Conservation (phyloP, 2,888 invertebrate genomes). For the Carterocephalus palaemon region DNA sequence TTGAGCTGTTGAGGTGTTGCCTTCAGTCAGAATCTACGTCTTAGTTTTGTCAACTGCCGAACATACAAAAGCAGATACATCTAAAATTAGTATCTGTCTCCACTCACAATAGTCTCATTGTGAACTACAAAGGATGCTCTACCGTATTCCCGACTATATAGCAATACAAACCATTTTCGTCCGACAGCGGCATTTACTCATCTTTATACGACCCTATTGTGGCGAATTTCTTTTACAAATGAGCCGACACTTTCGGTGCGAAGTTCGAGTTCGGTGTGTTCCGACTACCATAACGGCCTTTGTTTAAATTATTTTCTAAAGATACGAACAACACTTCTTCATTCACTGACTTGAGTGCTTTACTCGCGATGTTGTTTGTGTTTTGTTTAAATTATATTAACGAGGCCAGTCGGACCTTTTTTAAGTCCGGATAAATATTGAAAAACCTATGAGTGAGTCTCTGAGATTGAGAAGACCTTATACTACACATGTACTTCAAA, state of each 20-base stretch:
- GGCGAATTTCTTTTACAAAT: constrained; percentile 49
- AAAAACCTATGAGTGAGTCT: too few relatives aligned
- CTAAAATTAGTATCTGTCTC: constrained; percentile 64
- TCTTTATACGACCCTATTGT: constrained; percentile 46
- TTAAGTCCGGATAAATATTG: too few relatives aligned
- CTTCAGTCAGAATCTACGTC: constrained; percentile 30
- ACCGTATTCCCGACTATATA: constrained; percentile 47
- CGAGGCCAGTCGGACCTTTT: neutral
- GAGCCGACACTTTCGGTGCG: constrained; percentile 37
- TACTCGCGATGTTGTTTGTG: constrained; percentile 12
- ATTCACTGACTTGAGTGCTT: constrained; percentile 20
- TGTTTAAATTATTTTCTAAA: constrained; percentile 24
- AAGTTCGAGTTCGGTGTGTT: constrained; percentile 17
- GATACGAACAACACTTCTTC: constrained; percentile 16
- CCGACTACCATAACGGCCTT: constrained; percentile 20
- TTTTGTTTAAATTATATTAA: constrained; percentile 18
- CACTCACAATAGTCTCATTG: constrained; percentile 55
- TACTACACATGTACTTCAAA: too few relatives aligned
- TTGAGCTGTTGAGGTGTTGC: neutral
- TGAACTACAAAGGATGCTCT: constrained; percentile 51
- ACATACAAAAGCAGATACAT: constrained; percentile 46
- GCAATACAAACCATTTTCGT: constrained; percentile 49
- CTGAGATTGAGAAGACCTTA: too few relatives aligned
- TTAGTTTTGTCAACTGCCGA: constrained; percentile 42
- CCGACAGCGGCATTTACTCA: constrained; percentile 46